These are phyloP conservation scores for Coelogynopora nodosa DNA, from an alignment of 2,888 invertebrate species.

Conservation along the genomic window DNA sequence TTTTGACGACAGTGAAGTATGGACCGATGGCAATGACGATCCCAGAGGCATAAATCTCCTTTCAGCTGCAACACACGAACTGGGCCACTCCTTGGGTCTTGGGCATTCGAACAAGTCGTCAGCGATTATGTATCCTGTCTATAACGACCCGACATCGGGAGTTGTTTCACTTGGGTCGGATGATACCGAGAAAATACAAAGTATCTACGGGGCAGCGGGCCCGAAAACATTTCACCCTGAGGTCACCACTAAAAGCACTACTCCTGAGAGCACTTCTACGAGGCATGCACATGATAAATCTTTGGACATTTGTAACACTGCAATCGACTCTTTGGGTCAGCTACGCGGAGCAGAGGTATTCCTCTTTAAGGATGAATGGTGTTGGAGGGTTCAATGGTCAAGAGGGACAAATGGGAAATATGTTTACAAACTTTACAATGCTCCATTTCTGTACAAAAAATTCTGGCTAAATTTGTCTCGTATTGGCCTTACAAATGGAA, in stretches of 20 bases:
- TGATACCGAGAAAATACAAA: background rate
- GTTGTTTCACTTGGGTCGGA: background rate
- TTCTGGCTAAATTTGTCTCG: too few relatives aligned
- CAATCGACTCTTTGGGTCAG: background rate
- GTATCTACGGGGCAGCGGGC: background rate
- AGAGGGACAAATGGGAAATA: background rate
- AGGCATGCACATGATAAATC: background rate
- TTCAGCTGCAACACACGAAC: slow-evolving; percentile 71
- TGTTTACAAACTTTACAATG: slow-evolving; percentile 5
- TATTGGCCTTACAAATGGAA: background rate
- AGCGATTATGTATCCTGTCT: slow-evolving; percentile 27
- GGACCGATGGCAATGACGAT: slow-evolving; percentile 70
- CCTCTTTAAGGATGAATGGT: background rate
- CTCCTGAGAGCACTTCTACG: background rate
- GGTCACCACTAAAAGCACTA: background rate
- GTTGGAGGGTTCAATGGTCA: slow-evolving; percentile 29
- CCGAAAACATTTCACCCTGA: background rate
- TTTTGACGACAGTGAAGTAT: slow-evolving; percentile 85
- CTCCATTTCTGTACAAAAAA: background rate
- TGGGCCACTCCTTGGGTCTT: slow-evolving; percentile 80
- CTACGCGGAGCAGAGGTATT: background rate
- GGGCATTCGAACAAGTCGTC: background rate
- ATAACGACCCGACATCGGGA: background rate
- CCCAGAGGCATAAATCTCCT: slow-evolving; percentile 3
- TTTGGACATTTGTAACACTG: slow-evolving; percentile 7